Evolutionary conservation across 2,888 invertebrate species (phyloP).

Genomic region (Rosalia funebris): DNA sequence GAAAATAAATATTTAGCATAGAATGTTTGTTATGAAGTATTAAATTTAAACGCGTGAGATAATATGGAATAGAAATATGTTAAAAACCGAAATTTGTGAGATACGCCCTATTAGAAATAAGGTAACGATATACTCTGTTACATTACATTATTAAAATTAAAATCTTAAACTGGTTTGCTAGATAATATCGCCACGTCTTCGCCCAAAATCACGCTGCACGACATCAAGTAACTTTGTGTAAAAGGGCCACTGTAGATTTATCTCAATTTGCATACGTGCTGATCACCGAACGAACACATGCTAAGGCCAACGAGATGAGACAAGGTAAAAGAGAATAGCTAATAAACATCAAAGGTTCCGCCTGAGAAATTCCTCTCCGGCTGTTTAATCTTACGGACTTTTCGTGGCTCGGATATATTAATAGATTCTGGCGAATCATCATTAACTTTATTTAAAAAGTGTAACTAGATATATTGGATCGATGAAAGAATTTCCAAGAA

Average conservation of each 20-base stretch:
- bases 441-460: neutral
- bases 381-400: neutral
- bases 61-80: too few species aligned
- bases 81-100: too few species aligned
- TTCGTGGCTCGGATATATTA: neutral
- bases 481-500: neutral
- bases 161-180: too few species aligned
- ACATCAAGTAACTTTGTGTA: too few species aligned
- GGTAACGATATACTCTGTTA: too few species aligned
- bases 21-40: too few species aligned
- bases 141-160: too few species aligned
- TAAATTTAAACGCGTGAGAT: too few species aligned
- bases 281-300: neutral
- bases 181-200: too few species aligned
- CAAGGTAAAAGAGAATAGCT: neutral
- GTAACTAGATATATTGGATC: neutral
- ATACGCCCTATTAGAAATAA: too few species aligned
- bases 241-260: neutral
- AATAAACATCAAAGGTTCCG: slow-evolving; percentile 1
- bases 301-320: neutral
- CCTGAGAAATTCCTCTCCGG: neutral
- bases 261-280: neutral
- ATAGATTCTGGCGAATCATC: neutral
- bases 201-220: too few species aligned
- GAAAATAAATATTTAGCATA: too few species aligned